A percentile compares a stretch with the other conserved stretches of the same genome.
phyloP scores from a whole-genome alignment of 2,113 vertebrate genomes.

The Oncorhynchus tshawytscha region DNA sequence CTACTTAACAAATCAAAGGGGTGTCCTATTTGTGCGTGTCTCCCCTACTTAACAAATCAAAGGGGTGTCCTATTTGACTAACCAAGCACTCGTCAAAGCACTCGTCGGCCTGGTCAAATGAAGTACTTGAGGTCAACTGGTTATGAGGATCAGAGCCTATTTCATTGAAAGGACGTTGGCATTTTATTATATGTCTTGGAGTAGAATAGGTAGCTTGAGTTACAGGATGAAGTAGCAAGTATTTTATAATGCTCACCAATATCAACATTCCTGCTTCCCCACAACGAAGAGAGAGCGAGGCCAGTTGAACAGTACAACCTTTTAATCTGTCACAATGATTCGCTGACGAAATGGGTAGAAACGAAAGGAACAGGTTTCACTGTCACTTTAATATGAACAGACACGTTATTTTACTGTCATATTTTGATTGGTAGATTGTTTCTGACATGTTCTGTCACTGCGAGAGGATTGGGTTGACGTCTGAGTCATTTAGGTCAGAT shows the following conservation, averaged over 20 bases:
- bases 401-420: slow-evolving; percentile 76
- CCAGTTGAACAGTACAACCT: slow-evolving; percentile 66
- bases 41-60: too few species aligned
- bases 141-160: slow-evolving; percentile 29
- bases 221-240: slow-evolving; percentile 34
- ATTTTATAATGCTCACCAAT: background rate
- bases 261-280: slow-evolving; percentile 39
- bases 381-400: slow-evolving; percentile 73
- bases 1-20: too few species aligned
- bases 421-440: slow-evolving; percentile 73
- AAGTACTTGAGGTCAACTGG: slow-evolving; percentile 38
- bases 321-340: slow-evolving; percentile 68
- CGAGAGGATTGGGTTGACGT: slow-evolving; percentile 43
- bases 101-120: background rate
- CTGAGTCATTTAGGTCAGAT: slow-evolving; percentile 73
- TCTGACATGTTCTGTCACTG: slow-evolving; percentile 79
- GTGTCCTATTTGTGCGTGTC: too few species aligned
- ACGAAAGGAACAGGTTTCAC: slow-evolving; percentile 58
- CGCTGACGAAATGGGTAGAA: slow-evolving; percentile 43
- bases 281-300: slow-evolving; percentile 56
- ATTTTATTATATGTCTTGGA: slow-evolving; percentile 36
- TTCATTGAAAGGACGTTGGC: background rate
- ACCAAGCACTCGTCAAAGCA: slow-evolving; percentile 12
- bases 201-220: slow-evolving; percentile 23
- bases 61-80: background rate